Evolutionary conservation across 2,113 vertebrate genomes (phyloP).

Genomic region (Cochlearius cochlearius): DNA sequence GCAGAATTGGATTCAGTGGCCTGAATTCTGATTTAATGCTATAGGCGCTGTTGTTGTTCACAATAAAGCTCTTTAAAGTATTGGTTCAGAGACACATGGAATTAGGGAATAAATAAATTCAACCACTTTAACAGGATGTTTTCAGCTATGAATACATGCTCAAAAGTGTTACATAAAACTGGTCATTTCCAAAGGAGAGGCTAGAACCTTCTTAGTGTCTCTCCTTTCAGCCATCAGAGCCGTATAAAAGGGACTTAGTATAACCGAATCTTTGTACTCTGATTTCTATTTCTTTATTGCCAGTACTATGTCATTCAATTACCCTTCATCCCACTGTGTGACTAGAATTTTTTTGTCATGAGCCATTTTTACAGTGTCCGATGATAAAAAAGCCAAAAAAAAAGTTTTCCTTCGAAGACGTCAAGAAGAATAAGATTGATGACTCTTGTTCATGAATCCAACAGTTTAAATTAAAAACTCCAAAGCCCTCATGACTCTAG

Average conservation of each 20-base stretch:
- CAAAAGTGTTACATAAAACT: neutral
- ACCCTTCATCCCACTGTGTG: neutral
- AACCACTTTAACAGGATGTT: neutral
- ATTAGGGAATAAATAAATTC: neutral
- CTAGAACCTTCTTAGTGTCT: neutral
- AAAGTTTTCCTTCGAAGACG: neutral
- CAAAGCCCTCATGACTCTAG: neutral
- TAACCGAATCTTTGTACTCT: neutral
- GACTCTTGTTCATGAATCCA: neutral
- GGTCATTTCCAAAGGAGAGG: neutral
- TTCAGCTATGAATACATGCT: neutral
- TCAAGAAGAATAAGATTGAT: slow-evolving; percentile 27
- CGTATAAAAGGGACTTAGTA: neutral
- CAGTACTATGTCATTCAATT: neutral
- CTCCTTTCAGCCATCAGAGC: neutral
- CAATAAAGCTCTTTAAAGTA: neutral
- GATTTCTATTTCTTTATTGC: neutral
- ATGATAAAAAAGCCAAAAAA: neutral
- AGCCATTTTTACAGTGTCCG: neutral
- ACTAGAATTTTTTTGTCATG: neutral
- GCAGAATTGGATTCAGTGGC: neutral
- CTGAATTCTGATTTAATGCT: neutral
- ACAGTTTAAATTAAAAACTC: slow-evolving; percentile 16
- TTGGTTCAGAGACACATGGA: neutral
- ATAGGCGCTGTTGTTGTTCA: neutral